These are phyloP conservation scores for Blennius ocellaris DNA, from an alignment of 2,113 vertebrate genomes.

Conservation along the genomic window DNA sequence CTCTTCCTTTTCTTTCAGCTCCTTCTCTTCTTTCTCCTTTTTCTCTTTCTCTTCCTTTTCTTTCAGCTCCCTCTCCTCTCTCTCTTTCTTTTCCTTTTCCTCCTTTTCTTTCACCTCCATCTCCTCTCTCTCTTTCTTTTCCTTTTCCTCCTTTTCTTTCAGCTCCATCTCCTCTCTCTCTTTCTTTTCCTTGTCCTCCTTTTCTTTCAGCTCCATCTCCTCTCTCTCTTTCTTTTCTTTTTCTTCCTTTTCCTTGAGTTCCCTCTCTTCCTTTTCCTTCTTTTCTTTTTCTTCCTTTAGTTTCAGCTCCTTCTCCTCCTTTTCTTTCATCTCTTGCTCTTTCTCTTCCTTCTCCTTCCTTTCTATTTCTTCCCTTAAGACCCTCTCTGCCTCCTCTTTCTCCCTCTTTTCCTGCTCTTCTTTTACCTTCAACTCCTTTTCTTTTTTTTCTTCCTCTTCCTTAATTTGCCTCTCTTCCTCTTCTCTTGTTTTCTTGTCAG, in stretches of 20 bases:
- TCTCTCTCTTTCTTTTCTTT: conserved; percentile 17
- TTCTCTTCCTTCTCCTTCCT: not conserved
- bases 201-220: conserved; percentile 29
- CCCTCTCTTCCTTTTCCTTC: conserved; percentile 10
- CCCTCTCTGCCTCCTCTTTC: not conserved
- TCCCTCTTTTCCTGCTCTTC: conserved; percentile 35
- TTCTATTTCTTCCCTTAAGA: not conserved
- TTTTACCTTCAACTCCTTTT: conserved; percentile 75
- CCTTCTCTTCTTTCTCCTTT: conserved; percentile 10
- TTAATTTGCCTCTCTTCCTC: conserved; percentile 67
- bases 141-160: conserved; percentile 25
- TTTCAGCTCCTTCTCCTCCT: conserved; percentile 50
- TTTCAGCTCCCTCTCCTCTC: conserved; percentile 23
- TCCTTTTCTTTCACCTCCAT: conserved; percentile 32
- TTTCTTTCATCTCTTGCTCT: not conserved
- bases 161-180: conserved; percentile 10
- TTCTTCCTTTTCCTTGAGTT: conserved; percentile 24
- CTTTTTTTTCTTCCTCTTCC: conserved; percentile 73
- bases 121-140: conserved; percentile 7
- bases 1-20: conserved; percentile 5
- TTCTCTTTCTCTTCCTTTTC: not conserved
- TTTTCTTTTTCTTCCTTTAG: conserved; percentile 41
- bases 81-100: not conserved
- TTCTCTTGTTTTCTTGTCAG: conserved; percentile 43
- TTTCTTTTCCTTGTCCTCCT: conserved; percentile 12